Percentiles rank a stretch among this genome's conserved stretches.
Conservation (phyloP, 2,113 vertebrate species). For the Zosterops hypoxanthus region DNA sequence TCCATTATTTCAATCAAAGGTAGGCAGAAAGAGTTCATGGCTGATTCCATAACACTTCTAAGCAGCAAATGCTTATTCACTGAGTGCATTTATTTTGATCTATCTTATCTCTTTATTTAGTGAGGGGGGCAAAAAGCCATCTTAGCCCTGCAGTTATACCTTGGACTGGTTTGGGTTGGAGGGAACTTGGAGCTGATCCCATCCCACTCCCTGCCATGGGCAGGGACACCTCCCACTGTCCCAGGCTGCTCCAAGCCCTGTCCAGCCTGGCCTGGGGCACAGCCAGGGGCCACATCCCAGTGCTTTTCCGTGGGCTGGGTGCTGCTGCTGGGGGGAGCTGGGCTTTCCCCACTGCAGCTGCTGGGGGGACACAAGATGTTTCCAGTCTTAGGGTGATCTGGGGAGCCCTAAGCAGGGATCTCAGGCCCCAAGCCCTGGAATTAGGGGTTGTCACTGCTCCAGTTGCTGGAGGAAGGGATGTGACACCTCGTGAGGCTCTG, state of each 20-base stretch:
- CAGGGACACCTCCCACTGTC: neutral
- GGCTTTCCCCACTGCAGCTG: neutral
- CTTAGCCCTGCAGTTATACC: neutral
- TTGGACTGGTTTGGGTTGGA: neutral
- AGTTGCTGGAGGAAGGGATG: neutral
- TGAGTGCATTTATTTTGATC: neutral
- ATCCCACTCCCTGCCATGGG: neutral
- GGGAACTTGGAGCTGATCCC: no score
- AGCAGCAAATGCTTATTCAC: neutral
- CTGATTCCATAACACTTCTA: neutral
- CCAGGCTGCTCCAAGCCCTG: neutral
- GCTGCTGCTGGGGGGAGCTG: neutral
- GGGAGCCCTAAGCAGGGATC: neutral
- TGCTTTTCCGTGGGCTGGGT: fast-evolving
- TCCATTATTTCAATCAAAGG: neutral
- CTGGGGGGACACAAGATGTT: neutral
- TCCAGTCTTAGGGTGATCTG: neutral
- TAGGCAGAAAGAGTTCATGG: neutral
- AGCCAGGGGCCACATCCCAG: fast-evolving
- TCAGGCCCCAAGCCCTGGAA: fast-evolving
- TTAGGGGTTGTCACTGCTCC: neutral
- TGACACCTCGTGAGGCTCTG: neutral
- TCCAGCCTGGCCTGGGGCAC: neutral
- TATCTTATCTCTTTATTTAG: fast-evolving
- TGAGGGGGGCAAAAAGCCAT: neutral